Evolutionary conservation across 2,797 vertebrate species (phyloP).

Genomic region (Anniella stebbinsi): DNA sequence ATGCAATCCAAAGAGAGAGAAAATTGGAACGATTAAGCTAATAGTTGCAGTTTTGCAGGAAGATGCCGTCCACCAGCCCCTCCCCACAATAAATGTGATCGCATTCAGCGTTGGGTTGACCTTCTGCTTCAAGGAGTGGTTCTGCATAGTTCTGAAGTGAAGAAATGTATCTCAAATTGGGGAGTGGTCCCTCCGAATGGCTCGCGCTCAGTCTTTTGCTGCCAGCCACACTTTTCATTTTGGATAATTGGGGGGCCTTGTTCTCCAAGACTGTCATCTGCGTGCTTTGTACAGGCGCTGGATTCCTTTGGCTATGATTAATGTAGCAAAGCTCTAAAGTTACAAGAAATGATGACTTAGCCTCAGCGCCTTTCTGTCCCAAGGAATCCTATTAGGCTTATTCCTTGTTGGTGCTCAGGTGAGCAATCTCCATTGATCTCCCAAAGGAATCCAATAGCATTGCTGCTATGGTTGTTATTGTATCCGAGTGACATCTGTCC

Average conservation of each 20-base stretch:
- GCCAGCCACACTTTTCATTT: background rate
- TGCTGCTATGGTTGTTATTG: background rate
- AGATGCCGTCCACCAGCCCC: background rate
- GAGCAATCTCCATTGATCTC: background rate
- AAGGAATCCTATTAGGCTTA: background rate
- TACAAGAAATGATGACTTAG: background rate
- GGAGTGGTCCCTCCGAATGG: background rate
- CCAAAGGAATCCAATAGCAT: background rate
- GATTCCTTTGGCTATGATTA: background rate
- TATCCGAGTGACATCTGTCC: background rate
- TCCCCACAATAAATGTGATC: background rate
- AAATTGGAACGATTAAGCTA: background rate
- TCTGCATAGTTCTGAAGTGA: slow-evolving; percentile 35
- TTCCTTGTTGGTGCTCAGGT: background rate
- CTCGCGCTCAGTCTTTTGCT: background rate
- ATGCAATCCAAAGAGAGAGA: background rate
- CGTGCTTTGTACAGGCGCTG: background rate
- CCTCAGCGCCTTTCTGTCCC: too few relatives aligned
- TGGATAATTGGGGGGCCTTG: background rate
- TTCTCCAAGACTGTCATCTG: background rate
- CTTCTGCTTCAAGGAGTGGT: slow-evolving; percentile 21
- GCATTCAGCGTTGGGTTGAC: background rate
- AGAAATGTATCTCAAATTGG: slow-evolving; percentile 17
- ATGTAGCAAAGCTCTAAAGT: background rate
- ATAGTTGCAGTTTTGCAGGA: background rate